phyloP scores from a whole-genome alignment of 1,140 invertebrate species.

The Vanessa atalanta region DNA sequence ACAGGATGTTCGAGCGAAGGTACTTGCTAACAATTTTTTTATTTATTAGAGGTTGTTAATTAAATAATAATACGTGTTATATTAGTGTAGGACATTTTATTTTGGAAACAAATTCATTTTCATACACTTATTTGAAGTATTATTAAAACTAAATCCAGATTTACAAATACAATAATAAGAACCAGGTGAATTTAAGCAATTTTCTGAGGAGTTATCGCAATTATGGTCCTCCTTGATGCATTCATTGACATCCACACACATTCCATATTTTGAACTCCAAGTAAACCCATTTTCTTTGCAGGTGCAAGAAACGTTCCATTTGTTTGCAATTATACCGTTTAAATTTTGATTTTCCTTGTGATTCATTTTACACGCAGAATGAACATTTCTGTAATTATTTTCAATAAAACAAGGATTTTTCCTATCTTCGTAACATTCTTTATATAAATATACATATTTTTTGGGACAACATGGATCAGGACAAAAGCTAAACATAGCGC shows the following conservation, averaged over 20 bases:
- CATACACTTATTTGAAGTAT: neutral
- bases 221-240: neutral
- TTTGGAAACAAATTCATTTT: neutral
- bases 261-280: neutral
- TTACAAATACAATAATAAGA: neutral
- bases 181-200: neutral
- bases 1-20: constrained; percentile 87
- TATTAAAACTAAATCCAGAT: neutral
- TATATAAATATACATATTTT: neutral
- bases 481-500: neutral
- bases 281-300: neutral
- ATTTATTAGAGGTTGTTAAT: too few relatives aligned
- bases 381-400: neutral
- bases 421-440: neutral
- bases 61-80: neutral
- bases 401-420: neutral
- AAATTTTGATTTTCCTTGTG: neutral
- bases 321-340: neutral
- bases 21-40: constrained; percentile 43
- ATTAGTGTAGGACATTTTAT: neutral
- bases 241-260: constrained; percentile 2
- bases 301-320: neutral
- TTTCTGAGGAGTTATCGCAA: neutral
- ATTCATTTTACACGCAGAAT: neutral
- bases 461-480: neutral